These are phyloP conservation scores for Euura lappo DNA, from an alignment of 1,140 invertebrate species.

Conservation along the genomic window DNA sequence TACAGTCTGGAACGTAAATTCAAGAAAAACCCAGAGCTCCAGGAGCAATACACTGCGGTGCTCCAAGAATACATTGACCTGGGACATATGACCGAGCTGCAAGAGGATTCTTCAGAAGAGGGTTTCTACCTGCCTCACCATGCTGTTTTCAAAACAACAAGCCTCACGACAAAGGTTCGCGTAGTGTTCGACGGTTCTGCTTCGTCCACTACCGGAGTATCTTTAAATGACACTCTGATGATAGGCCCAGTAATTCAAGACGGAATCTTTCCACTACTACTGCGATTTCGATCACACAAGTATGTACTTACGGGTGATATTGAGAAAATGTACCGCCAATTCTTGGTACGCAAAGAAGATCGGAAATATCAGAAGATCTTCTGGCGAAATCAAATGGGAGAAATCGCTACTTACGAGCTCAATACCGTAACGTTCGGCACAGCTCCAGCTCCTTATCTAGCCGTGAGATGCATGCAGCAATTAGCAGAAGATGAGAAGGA, in stretches of 20 bases:
- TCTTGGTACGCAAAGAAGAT: constrained; percentile 39
- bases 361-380: constrained; percentile 44
- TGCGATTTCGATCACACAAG: constrained; percentile 37
- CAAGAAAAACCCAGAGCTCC: neutral
- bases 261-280: constrained; percentile 19
- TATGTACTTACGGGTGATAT: constrained; percentile 49
- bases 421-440: constrained; percentile 47
- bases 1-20: neutral
- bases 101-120: neutral
- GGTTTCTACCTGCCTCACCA: constrained; percentile 28
- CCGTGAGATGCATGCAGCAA: constrained; percentile 38
- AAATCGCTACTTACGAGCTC: constrained; percentile 31
- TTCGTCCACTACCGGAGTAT: constrained; percentile 30
- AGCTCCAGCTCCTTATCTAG: constrained; percentile 42
- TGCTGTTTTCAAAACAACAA: constrained; percentile 31
- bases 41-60: constrained; percentile 26
- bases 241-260: constrained; percentile 26
- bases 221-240: constrained; percentile 37
- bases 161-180: no score
- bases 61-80: constrained; percentile 38
- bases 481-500: constrained; percentile 32
- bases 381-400: constrained; percentile 29
- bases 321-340: constrained; percentile 53
- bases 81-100: constrained; percentile 31
- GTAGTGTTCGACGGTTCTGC: no score